Evolutionary conservation across 2,888 invertebrate species (phyloP).

Genomic region (Gandaritis pyraliata): DNA sequence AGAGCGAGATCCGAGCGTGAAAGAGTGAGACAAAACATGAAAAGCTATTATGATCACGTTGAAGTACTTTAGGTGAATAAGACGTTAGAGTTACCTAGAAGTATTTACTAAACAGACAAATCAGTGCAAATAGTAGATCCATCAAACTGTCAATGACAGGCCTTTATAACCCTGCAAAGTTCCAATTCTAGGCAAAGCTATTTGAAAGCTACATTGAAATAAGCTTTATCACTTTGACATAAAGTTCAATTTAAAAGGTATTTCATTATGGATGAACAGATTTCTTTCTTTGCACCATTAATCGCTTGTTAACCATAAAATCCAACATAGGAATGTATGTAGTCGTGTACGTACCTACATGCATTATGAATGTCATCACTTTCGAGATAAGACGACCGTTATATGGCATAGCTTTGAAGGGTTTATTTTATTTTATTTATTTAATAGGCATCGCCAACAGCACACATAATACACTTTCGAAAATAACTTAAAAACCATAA

Average conservation of each 20-base stretch:
- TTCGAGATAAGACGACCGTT: neutral
- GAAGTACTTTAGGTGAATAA: too few relatives aligned
- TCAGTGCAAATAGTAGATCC: neutral
- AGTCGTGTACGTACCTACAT: neutral
- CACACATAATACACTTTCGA: too few relatives aligned
- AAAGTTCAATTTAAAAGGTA: neutral
- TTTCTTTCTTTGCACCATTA: constrained; percentile 4
- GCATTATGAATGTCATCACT: neutral
- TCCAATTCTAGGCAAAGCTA: neutral
- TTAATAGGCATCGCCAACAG: too few relatives aligned
- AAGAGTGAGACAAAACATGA: too few relatives aligned
- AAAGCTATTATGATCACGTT: too few relatives aligned
- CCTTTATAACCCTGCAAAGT: neutral
- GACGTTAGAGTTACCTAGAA: too few relatives aligned
- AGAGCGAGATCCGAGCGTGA: too few relatives aligned
- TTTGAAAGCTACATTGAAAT: neutral
- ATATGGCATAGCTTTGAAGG: neutral
- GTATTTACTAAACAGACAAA: too few relatives aligned
- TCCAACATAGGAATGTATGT: constrained; percentile 6
- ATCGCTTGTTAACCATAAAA: constrained; percentile 13
- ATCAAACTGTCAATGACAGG: neutral
- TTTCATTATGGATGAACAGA: neutral
- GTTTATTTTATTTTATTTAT: too few relatives aligned
- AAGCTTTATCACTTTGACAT: neutral
- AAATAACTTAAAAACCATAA: too few relatives aligned